Evolutionary conservation across 2,797 vertebrate genomes (phyloP), one percentile per base, ranked within the genome.

Genomic region (Lemur catta): DNA sequence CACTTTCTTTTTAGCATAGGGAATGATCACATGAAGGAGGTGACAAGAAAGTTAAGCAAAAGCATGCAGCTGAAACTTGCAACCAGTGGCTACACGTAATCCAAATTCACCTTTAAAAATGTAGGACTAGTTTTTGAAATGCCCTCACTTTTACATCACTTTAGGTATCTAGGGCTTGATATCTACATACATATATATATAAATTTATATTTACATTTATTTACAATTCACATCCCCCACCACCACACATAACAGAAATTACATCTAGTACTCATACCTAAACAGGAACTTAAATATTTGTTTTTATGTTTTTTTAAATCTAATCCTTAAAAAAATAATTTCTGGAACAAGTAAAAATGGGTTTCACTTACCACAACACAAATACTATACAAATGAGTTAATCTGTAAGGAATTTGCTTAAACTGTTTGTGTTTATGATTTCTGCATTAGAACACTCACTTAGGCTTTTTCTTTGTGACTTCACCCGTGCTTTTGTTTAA

Each of bases 401-500:
- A 96, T 67, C 95, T 94, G 38, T 93, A 96, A 20, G 84, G 24
- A 93, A 94, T 93, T 50, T 78, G 22, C 46, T 69, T 93, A 90
- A 67, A 78, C 57, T 81, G n/a, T 28, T 80, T 80, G 18, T 72
- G 7, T 26, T 86, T 69, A 88, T 55, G 80, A 97, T 79, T 92
- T 94, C 67, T n/a, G 80, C 38, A 90, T 65, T 96, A 67, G 86
- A 93, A 96, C 24, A 98, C 99, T 99, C 98, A 99, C 99, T 99
- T 99, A 48, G 99, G 99, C 97, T 99, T 99, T 98, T 99, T 99
- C 99, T 99, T 99, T 72, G 99, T 99, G 92, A 99, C 99, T 98
- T 99, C 99, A 2, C 99, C 99, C 20, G 99, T 99, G 98, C 99
- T 99, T 98, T 99, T 99, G 98, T 99, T 99, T 63, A 99, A 98